Evolutionary conservation across 1,140 invertebrate genomes (phyloP), one percentile per base, ranked within the genome.

Genomic region (Vollenhovia emeryi): DNA sequence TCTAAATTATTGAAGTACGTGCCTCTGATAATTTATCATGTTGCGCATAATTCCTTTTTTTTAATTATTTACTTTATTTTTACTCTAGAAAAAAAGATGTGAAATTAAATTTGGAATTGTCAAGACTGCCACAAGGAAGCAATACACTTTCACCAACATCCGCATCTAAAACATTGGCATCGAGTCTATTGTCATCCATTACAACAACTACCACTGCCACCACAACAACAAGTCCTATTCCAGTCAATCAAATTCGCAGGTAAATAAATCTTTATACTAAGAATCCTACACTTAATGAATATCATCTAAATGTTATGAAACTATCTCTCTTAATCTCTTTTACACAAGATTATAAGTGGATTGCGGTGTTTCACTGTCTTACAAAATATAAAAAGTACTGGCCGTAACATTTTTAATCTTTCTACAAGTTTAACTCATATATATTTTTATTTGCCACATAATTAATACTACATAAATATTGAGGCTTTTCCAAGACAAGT

Each of bases 231-330:
- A 96, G 94, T 89, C 95, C 96, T 18, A 93, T 94, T 24, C 95
- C 95, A 76, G 94, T 94, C 79, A 96, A 95, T 89, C 95, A 95
- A 87, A 95, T 96, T 88, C 95, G 96, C 93, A 96, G 96, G 96
- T 96, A 95, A 85, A 89, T 93, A 75, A 36, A 80, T 68, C 68
- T 55, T 48, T 64, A 33, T 78, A 52, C 18, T 73, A 73, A 27
- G 18, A 15, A 21, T 87, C n/a, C 43, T 33, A 62, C 8, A 45
- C 40, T 33, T 33, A 15, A 66, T 80, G 27, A 76, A 69, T 57
- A 73, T 43, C 62, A 60, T 60, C 24, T 62, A 62, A 62, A 55
- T 57, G 11, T 71, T 33, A 71, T 68, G 7, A 48, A 21, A 33
- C 30, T 33, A 59, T 4, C 13, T 71, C 9, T 48, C 18, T 33